Evolutionary conservation across 1,140 invertebrate genomes (phyloP).

Genomic region (Rhagoletis pomonella): DNA sequence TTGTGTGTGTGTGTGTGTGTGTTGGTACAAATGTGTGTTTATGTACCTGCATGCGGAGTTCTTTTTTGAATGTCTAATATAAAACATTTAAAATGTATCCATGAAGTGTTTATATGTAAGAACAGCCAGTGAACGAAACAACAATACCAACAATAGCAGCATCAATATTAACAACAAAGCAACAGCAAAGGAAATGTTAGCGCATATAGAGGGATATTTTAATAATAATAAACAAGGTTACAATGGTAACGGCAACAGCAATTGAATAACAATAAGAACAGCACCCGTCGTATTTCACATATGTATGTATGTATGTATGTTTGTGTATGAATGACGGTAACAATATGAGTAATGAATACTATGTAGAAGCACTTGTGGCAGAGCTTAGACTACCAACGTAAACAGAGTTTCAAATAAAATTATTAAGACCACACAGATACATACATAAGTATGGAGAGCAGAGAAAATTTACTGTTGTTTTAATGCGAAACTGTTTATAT

Average conservation of each 20-base stretch:
- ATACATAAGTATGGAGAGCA: too few species aligned
- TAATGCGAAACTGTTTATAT: too few species aligned
- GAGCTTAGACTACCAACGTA: too few species aligned
- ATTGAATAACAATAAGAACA: background rate
- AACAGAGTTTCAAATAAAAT: too few species aligned
- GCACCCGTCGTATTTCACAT: background rate
- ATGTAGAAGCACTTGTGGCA: background rate
- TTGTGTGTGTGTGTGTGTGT: too few species aligned
- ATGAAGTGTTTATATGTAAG: background rate
- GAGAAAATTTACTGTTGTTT: too few species aligned
- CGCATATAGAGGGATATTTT: background rate
- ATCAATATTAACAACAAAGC: background rate
- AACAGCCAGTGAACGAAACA: background rate
- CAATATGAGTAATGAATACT: background rate
- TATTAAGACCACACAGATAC: too few species aligned
- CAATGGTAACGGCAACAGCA: background rate
- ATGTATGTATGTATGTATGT: background rate
- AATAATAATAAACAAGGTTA: background rate
- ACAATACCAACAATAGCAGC: background rate
- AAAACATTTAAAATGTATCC: slow-evolving; percentile 1
- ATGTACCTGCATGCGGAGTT: background rate
- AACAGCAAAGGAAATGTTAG: background rate
- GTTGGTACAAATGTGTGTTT: background rate
- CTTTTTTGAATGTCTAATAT: background rate
- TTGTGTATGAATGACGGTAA: background rate